These are phyloP conservation scores for Oreotrochilus melanogaster DNA, from an alignment of 2,113 vertebrate species.

Conservation along the genomic window DNA sequence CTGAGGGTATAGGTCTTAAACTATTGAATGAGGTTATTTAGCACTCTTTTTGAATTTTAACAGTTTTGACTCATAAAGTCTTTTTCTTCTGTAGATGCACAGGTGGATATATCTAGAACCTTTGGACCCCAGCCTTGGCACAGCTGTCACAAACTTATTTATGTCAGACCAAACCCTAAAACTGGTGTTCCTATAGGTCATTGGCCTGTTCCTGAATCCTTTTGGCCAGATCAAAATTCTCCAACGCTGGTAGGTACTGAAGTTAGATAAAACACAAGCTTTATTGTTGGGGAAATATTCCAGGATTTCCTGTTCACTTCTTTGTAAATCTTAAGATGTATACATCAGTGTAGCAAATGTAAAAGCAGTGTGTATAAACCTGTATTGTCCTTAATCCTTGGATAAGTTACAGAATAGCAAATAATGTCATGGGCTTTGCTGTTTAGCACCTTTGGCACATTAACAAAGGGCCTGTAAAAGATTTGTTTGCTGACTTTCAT, in stretches of 20 bases:
- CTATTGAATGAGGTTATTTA: background rate
- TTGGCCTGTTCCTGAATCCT: conserved; percentile 97
- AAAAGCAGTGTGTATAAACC: background rate
- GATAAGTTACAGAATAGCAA: background rate
- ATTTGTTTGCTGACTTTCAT: background rate
- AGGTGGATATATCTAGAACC: conserved; percentile 81
- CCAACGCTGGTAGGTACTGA: conserved; percentile 89
- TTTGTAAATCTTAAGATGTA: background rate
- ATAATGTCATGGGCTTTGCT: background rate
- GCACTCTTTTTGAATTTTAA: background rate
- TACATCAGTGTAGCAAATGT: background rate
- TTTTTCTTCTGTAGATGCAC: conserved; percentile 81
- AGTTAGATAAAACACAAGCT: background rate
- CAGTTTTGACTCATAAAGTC: background rate
- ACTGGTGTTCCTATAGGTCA: conserved; percentile 96
- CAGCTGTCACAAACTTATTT: conserved; percentile 97
- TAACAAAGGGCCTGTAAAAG: background rate
- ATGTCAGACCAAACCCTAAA: conserved; percentile 96
- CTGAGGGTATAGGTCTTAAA: background rate
- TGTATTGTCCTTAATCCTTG: background rate
- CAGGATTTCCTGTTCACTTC: background rate
- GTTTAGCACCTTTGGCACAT: background rate
- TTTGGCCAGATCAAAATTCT: conserved; percentile 98
- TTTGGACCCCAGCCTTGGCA: conserved; percentile 91
- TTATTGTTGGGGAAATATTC: background rate